A percentile compares a stretch with the other conserved stretches of the same genome.
phyloP scores from a whole-genome alignment of 2,797 vertebrate genomes.

The Gambelia wislizenii region DNA sequence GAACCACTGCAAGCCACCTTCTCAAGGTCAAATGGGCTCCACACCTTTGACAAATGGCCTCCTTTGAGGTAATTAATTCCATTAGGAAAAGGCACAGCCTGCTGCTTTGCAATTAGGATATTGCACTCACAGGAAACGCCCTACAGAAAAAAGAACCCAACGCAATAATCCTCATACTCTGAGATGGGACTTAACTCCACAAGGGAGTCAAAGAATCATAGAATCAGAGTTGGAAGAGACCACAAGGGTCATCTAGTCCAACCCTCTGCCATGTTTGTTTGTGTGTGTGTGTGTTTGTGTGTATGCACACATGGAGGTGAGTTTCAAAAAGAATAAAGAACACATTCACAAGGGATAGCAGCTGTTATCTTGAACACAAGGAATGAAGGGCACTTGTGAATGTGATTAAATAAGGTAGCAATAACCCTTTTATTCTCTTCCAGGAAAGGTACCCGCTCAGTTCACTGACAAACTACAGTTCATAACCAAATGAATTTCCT shows the following conservation, averaged over 20 bases:
- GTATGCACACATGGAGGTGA: background rate
- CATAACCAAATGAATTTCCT: too few species aligned
- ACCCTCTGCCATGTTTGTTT: too few species aligned
- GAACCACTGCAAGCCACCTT: background rate
- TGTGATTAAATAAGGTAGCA: too few species aligned
- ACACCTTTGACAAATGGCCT: conserved; percentile 63
- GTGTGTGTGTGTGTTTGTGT: too few species aligned
- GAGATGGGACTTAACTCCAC: background rate
- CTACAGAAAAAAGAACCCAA: background rate
- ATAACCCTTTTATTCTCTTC: background rate
- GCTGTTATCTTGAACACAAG: background rate
- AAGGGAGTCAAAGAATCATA: too few species aligned
- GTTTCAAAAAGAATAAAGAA: background rate
- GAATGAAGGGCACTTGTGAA: background rate
- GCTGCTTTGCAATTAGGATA: background rate
- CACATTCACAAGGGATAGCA: background rate
- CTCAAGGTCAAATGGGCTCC: background rate
- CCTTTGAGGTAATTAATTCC: conserved; percentile 65
- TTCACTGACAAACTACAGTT: background rate
- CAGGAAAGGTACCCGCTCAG: background rate
- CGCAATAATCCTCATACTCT: background rate
- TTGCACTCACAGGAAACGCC: background rate
- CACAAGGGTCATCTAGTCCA: too few species aligned
- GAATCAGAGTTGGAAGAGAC: too few species aligned
- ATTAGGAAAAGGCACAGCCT: conserved; percentile 12